Base-by-base conservation (phyloP, 1,140 invertebrate species). In the Trichoplusia ni region DNA sequence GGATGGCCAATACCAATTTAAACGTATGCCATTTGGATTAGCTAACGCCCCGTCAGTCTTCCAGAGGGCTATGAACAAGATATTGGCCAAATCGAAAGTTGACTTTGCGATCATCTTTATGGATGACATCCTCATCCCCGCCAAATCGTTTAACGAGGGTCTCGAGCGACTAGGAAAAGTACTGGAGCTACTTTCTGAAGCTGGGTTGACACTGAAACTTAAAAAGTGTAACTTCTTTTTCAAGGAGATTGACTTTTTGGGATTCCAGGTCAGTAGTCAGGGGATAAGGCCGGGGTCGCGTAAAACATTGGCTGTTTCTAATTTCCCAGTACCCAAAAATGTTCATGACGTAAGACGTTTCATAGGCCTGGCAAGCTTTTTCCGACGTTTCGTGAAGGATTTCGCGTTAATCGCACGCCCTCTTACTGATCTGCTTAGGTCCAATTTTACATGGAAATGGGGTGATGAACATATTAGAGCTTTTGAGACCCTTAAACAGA, bases 331-430 rank as follows among this genome's bases (percentile, higher is more conserved):
- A 14, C 37, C 37, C 13, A 11, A 6, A 0, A 46, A 46, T 35
- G 14, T 47, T 0, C 42, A 60, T 8, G 27, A 35, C 13, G 18
- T 46, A 2, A 19, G 58, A 25, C 18, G 37, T 11, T 47, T 37
- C 14, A 33, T 47, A 21, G 40, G 42, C 4, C 14, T 60, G 0
- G 44, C 42, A 4, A 35, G 35, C 35, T 54, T 53, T 9, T 63
- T 63, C 42, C 8, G 67, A 8, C 51, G 58, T n/a, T 51, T 67
- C 25, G 27, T 72, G 1, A 16, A 53, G 8, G 44, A 53, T 42
- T 66, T 59, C 53, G 59, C 63, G 9, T 7, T 29, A 8, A 35
- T 64, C 4, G 63, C 63, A 6, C 33, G 33, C 8, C 64, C 67
- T 4, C 38, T 69, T 14, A 27, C 25, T 4, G 25, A 27, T 27